Conservation (phyloP, 2,797 vertebrate species). For the Carcharodon carcharias region DNA sequence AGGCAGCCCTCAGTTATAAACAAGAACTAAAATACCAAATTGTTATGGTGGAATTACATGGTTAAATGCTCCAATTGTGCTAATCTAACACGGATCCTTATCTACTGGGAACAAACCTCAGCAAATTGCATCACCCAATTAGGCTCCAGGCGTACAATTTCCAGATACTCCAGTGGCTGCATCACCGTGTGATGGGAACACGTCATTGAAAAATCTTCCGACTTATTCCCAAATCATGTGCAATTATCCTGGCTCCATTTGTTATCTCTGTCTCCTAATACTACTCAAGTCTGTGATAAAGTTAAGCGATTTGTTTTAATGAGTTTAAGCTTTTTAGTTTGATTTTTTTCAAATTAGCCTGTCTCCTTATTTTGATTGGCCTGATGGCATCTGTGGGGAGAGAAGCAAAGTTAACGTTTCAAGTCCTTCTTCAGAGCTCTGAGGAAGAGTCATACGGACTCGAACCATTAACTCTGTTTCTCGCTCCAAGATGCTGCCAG, state of each 20-base stretch:
- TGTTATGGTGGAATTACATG: background rate
- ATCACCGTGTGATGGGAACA: background rate
- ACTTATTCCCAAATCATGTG: background rate
- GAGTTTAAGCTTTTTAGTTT: background rate
- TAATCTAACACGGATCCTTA: too few relatives aligned
- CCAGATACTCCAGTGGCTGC: background rate
- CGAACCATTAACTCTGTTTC: too few relatives aligned
- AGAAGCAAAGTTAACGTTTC: too few relatives aligned
- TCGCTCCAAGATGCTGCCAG: too few relatives aligned
- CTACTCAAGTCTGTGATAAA: background rate
- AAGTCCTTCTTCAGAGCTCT: too few relatives aligned
- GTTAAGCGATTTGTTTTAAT: background rate
- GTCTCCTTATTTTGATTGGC: background rate
- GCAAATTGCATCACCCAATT: background rate
- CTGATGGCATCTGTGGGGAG: too few relatives aligned
- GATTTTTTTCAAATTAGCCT: background rate
- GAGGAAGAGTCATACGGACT: too few relatives aligned
- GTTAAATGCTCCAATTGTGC: background rate
- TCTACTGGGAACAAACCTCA: background rate
- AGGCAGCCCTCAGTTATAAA: background rate
- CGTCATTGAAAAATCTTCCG: background rate
- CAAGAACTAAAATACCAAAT: background rate
- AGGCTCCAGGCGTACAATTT: background rate
- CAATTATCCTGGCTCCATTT: background rate
- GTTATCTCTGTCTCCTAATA: background rate